Evolutionary conservation across 1,140 invertebrate genomes (phyloP), one percentile per base, ranked within the genome.

Genomic region (Bombus balteatus): DNA sequence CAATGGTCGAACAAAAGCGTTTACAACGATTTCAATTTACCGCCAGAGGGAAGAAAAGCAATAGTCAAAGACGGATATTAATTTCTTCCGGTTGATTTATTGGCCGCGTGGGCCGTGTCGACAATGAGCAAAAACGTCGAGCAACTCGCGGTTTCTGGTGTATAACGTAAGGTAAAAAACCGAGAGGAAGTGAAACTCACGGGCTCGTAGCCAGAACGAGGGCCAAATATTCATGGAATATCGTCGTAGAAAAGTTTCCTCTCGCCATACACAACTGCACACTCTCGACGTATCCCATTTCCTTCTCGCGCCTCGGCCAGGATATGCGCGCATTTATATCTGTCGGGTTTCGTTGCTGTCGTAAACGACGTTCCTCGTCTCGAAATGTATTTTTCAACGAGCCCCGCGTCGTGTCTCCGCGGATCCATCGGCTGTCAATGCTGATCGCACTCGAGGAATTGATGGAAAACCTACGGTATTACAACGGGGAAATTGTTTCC

Each of bases 291-390:
- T 83, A 90, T 90, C 75, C 89, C 76, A 90, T 90, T 90, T 90
- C 86, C 89, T 90, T 65, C 66, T 83, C 74, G 81, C 79, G 43
- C 87, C 34, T 43, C 79, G 34, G 9, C 75, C 87, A 72, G 81
- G 89, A 90, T 87, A 87, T 71, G 85, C 88, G 32, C 77, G 81
- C 88, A 87, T 90, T 90, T 90, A 90, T 90, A 87, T 85, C 89
- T 86, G 89, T 89, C 88, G 77, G 88, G 80, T 81, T 88, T 80
- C 81, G 78, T 80, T 59, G 77, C 41, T 53, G 82, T 79, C 82
- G 81, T 89, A 83, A 90, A 90, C 89, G 89, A 89, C 80, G 81
- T 57, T 75, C 65, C 78, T 53, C 88, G 88, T 81, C 79, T 59
- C 72, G 70, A 73, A 84, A 90, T 81, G 81, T 89, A 90, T 87